Base-by-base conservation (phyloP, 1,140 invertebrate species). In the Megathymus violae region DNA sequence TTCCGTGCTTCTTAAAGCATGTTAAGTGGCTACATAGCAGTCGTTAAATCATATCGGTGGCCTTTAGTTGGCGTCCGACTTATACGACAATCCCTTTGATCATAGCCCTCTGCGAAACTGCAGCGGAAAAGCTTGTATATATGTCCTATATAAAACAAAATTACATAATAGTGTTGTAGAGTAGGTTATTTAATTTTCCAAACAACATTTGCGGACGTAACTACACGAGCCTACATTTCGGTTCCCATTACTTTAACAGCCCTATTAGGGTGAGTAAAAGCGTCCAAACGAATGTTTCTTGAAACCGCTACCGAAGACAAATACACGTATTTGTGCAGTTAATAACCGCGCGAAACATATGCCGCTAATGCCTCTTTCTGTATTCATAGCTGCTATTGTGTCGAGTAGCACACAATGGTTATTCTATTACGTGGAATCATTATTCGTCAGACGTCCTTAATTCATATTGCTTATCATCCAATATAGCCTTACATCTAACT, bases 181-280 rank as follows among this genome's bases (percentile, higher is more conserved):
- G n/a, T n/a, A n/a, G n/a, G n/a, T n/a, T n/a, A n/a, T n/a, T n/a
- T n/a, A n/a, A n/a, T n/a, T n/a, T n/a, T n/a, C n/a, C n/a, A n/a
- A n/a, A n/a, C n/a, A n/a, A n/a, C n/a, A n/a, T n/a, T n/a, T n/a
- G 27, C 27, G 27, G 7, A 31, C 7, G 27, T 31, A 31, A 31
- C 3, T 31, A 31, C 1, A 31, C 27, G 7, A 4, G 27, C 27
- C 7, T 31, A 31, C 3, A 6, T 31, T 31, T 31, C 27, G 4
- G 27, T 31, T 31, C 3, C 27, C 27, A 31, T 31, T 31, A 31
- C 4, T 31, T 31, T 31, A 31, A 31, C 27, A 1, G 27, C 27
- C 10, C 34, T 36, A 36, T 36, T 36, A 36, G 34, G 7, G 34
- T 36, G 34, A 36, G 34, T 36, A 11, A 36, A 36, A 36, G 34